Conservation (phyloP, 2,113 vertebrate genomes). For the Fulica atra region DNA sequence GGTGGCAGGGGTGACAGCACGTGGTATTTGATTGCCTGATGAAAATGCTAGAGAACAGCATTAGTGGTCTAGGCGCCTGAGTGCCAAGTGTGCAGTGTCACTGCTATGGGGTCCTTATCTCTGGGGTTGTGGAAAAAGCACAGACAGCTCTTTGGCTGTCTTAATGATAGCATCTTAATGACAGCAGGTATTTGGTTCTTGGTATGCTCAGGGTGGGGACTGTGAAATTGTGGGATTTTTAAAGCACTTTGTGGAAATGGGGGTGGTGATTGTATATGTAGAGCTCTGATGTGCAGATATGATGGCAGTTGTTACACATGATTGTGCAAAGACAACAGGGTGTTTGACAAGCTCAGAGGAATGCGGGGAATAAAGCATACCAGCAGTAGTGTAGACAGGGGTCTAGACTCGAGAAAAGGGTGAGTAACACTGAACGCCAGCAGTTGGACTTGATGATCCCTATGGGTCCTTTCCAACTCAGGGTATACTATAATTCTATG, state of each 20-base stretch:
- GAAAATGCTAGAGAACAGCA: neutral
- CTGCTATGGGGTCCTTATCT: neutral
- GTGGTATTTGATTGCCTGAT: neutral
- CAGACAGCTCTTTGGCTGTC: neutral
- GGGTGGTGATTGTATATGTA: neutral
- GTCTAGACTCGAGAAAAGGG: neutral
- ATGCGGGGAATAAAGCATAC: neutral
- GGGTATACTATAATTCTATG: too few relatives aligned
- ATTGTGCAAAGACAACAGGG: neutral
- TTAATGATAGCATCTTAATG: neutral
- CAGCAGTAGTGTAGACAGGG: neutral
- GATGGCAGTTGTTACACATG: neutral
- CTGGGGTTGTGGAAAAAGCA: neutral
- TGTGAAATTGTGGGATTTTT: neutral
- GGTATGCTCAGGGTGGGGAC: neutral
- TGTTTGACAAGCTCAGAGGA: neutral
- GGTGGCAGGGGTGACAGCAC: neutral
- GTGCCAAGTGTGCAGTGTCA: neutral
- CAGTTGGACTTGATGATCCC: too few relatives aligned
- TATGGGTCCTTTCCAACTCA: too few relatives aligned
- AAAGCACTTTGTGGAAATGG: neutral
- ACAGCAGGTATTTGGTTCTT: neutral
- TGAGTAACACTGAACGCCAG: too few relatives aligned
- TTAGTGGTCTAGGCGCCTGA: neutral
- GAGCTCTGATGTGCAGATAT: neutral